Percentiles rank a stretch among this genome's conserved stretches.
phyloP scores from a whole-genome alignment of 1,140 invertebrate genomes.

The Oppia nitens region DNA sequence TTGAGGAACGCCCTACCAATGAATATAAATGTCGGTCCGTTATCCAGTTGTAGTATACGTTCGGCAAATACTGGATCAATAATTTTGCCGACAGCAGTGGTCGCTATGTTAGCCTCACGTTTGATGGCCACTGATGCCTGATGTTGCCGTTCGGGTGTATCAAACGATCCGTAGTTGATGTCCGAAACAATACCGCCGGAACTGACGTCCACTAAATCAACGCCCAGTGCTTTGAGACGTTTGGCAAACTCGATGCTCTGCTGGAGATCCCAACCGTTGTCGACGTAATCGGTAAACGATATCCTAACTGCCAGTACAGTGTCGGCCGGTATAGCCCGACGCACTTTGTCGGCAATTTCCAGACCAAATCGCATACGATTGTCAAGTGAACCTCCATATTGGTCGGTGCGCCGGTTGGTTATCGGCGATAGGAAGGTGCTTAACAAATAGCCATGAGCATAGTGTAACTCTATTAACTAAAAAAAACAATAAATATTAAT shows the following conservation, averaged over 20 bases:
- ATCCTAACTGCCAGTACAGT: too few species aligned
- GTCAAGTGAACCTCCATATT: conserved; percentile 1
- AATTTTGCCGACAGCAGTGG: too few species aligned
- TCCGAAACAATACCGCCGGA: background rate
- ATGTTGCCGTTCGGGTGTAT: too few species aligned
- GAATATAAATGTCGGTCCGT: too few species aligned
- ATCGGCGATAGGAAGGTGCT: background rate
- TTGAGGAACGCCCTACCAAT: too few species aligned
- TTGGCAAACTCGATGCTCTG: background rate
- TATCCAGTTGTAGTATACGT: background rate
- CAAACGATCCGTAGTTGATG: background rate
- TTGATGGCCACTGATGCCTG: too few species aligned
- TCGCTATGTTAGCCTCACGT: too few species aligned
- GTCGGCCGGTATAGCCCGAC: too few species aligned
- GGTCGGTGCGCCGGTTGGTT: background rate
- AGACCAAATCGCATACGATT: too few species aligned
- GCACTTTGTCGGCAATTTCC: too few species aligned
- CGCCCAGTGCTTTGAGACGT: background rate
- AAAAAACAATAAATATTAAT: too few species aligned
- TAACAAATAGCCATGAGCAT: conserved; percentile 22
- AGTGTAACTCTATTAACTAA: conserved; percentile 17
- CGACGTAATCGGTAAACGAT: too few species aligned
- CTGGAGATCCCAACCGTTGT: background rate
- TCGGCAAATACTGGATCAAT: background rate
- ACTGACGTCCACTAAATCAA: background rate